A percentile compares a stretch with the other conserved stretches of the same genome.
phyloP scores from a whole-genome alignment of 2,888 invertebrate genomes.

The Lycaena phlaeas region DNA sequence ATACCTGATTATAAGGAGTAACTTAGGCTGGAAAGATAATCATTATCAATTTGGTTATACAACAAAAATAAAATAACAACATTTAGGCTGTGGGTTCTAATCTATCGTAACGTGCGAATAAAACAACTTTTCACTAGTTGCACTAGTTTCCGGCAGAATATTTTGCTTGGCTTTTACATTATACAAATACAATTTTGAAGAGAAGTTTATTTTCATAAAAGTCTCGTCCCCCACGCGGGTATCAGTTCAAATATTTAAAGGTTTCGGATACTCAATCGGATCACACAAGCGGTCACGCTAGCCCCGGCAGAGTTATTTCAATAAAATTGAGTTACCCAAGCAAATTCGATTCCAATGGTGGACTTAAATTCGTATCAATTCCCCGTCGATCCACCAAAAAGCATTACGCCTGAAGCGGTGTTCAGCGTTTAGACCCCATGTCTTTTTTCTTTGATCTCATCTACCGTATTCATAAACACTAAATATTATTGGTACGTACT shows the following conservation, averaged over 20 bases:
- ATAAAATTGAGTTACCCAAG: slow-evolving; percentile 52
- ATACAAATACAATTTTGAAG: too few relatives aligned
- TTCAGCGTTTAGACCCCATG: not conserved
- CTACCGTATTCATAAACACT: not conserved
- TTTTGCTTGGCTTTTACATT: too few relatives aligned
- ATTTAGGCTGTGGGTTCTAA: too few relatives aligned
- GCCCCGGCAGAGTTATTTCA: slow-evolving; percentile 41
- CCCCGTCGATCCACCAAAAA: slow-evolving; percentile 5
- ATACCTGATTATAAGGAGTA: too few relatives aligned
- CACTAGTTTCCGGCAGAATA: too few relatives aligned
- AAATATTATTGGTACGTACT: too few relatives aligned
- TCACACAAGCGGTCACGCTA: slow-evolving; percentile 57
- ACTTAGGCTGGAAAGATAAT: too few relatives aligned
- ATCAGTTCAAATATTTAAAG: slow-evolving; percentile 69
- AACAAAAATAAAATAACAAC: too few relatives aligned
- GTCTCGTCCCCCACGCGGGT: slow-evolving; percentile 22
- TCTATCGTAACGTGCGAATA: too few relatives aligned
- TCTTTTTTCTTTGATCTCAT: not conserved
- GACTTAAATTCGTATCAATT: slow-evolving; percentile 42
- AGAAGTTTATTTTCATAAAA: too few relatives aligned
- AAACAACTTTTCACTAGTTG: too few relatives aligned
- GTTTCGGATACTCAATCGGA: slow-evolving; percentile 55
- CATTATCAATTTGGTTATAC: too few relatives aligned
- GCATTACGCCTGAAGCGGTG: slow-evolving; percentile 1
- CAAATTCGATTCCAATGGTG: slow-evolving; percentile 56